Conservation (phyloP, 2,888 invertebrate genomes). For the Isoperla grammatica region DNA sequence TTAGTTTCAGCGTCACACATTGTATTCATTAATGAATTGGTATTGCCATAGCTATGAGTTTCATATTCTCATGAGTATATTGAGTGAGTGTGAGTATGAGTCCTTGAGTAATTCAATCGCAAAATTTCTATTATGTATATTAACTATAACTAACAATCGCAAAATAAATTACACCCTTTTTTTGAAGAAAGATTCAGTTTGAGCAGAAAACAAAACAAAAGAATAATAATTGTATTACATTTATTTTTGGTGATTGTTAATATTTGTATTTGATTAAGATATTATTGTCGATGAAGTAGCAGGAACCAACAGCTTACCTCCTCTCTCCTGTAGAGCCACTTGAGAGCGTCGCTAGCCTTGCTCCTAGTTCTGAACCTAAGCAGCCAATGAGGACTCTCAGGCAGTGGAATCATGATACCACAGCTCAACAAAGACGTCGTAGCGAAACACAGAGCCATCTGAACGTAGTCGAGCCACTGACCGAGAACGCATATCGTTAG, state of each 20-base stretch:
- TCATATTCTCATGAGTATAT: no score
- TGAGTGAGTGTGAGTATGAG: no score
- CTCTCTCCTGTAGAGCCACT: constrained; percentile 45
- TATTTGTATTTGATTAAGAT: no score
- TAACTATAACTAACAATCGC: no score
- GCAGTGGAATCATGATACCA: constrained; percentile 43
- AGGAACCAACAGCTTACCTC: constrained; percentile 36
- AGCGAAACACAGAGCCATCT: constrained; percentile 46
- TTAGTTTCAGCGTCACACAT: background rate
- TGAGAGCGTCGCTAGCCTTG: constrained; percentile 42
- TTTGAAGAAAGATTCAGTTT: no score
- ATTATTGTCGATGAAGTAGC: no score
- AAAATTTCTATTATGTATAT: no score
- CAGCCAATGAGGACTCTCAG: constrained; percentile 56
- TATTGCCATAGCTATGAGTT: background rate
- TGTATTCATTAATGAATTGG: background rate
- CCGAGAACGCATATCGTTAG: constrained; percentile 49
- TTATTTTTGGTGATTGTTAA: no score
- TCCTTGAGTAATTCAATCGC: no score
- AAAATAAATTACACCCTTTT: no score
- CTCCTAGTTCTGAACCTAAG: constrained; percentile 31
- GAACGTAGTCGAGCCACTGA: constrained; percentile 48
- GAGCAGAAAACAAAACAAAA: no score
- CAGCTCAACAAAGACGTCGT: constrained; percentile 41
- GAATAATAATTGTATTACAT: no score